Evolutionary conservation across 2,797 vertebrate species (phyloP).

Genomic region (Alcedo atthis): DNA sequence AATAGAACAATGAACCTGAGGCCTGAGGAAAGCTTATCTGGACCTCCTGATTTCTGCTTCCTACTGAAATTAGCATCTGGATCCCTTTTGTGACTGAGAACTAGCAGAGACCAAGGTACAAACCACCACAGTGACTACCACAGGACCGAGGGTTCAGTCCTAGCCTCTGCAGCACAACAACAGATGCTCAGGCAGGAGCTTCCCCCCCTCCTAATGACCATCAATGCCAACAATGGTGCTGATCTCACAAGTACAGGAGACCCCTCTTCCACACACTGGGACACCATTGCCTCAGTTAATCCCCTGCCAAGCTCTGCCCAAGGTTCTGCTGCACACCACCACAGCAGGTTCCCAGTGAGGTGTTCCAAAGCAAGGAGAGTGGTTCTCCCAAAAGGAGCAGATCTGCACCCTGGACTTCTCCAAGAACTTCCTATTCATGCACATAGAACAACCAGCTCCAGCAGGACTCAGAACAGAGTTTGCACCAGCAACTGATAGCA

Average conservation of each 20-base stretch:
- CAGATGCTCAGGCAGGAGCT: not conserved
- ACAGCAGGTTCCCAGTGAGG: rapidly evolving
- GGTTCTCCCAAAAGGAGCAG: not conserved
- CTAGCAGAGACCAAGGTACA: not conserved
- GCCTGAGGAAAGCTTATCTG: not conserved
- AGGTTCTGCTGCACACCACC: no score
- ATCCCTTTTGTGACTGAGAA: not conserved
- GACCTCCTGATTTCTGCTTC: not conserved
- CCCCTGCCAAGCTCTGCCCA: not conserved
- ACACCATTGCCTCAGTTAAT: not conserved
- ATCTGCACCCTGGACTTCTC: not conserved
- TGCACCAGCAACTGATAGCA: rapidly evolving
- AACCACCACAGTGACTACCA: not conserved
- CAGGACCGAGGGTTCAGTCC: not conserved
- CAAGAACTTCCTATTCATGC: not conserved
- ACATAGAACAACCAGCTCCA: not conserved
- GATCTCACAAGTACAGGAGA: not conserved
- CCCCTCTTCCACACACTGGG: rapidly evolving
- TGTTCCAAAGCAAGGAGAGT: not conserved
- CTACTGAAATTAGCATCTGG: not conserved
- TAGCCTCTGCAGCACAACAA: not conserved
- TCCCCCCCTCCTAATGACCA: not conserved
- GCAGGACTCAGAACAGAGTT: not conserved
- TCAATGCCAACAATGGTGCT: rapidly evolving
- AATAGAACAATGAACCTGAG: rapidly evolving